Evolutionary conservation across 2,888 invertebrate species (phyloP), one percentile per base, ranked within the genome.

Genomic region (Rhodophaea formosa): DNA sequence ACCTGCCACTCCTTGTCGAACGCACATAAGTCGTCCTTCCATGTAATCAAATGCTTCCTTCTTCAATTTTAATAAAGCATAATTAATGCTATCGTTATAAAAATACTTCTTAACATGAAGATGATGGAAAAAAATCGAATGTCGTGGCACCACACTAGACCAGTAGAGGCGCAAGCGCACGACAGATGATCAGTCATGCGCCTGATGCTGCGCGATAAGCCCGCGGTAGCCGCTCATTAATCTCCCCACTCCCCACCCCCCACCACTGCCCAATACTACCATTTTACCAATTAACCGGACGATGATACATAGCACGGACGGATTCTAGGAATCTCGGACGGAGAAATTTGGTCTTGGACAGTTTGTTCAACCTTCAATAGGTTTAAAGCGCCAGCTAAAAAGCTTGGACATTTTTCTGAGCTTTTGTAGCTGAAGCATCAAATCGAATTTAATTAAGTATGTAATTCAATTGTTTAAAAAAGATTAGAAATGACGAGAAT

Each of bases 151-250:
- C 70, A 72, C 84, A 74, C 56, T 56, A 56, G 29, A 12, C 15
- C n/a, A 23, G 53, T 54, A 32, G 53, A 51, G 51, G 51, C 51
- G 51, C 51, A 89, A 82, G 90, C 88, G 87, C 88, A 89, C 90
- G 91, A 91, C 84, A 89, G 91, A 91, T 91, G 89, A 90, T 90
- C 90, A 89, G 91, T 90, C 90, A 87, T 89, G 88, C 84, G 84
- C 87, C 79, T 83, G 88, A 88, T 88, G 84, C 82, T 84, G 83
- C 79, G 76, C 71, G 54, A 90, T 90, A 90, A 89, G 87, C 77
- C 78, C 68, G 67, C 60, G 63, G 60, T 79, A 86, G 87, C 90
- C 84, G 84, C 89, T 91, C 91, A 91, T 91, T 91, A 90, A 91
- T 91, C 90, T 91, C 77, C 86, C 86, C 79, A 80, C 81, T 82